Evolutionary conservation across 2,113 vertebrate genomes (phyloP).

Genomic region (Cebidichthys violaceus): DNA sequence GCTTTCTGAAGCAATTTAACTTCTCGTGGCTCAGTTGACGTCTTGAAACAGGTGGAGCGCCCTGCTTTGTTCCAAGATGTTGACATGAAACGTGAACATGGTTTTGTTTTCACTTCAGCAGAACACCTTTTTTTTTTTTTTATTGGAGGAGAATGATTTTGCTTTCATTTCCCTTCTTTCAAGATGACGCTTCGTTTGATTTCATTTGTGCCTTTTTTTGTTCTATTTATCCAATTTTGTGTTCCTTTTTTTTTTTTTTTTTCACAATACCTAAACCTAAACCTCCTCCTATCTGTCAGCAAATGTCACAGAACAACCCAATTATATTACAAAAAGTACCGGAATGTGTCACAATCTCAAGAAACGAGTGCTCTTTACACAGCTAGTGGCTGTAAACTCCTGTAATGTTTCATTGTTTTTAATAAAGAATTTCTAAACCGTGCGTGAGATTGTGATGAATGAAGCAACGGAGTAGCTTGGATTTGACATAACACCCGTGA

Average conservation of each 20-base stretch:
- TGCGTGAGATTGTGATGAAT: background rate
- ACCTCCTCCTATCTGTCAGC: no score
- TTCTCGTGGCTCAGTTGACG: conserved; percentile 31
- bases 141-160: background rate
- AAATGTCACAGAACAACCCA: no score
- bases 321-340: background rate
- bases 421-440: background rate
- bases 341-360: no score
- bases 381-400: no score
- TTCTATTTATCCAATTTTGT: background rate
- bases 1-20: conserved; percentile 57
- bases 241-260: background rate
- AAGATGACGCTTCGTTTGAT: no score
- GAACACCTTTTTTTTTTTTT: conserved; percentile 5
- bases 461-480: background rate
- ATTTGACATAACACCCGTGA: background rate
- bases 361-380: no score
- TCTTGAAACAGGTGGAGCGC: conserved; percentile 23
- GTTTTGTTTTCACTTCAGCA: conserved; percentile 10
- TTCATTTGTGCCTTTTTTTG: no score
- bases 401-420: background rate
- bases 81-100: conserved; percentile 39
- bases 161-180: conserved; percentile 1
- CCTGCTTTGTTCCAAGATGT: conserved; percentile 34
- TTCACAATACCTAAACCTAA: no score